Conservation (phyloP, 1,140 invertebrate genomes). For the Sogatella furcifera region DNA sequence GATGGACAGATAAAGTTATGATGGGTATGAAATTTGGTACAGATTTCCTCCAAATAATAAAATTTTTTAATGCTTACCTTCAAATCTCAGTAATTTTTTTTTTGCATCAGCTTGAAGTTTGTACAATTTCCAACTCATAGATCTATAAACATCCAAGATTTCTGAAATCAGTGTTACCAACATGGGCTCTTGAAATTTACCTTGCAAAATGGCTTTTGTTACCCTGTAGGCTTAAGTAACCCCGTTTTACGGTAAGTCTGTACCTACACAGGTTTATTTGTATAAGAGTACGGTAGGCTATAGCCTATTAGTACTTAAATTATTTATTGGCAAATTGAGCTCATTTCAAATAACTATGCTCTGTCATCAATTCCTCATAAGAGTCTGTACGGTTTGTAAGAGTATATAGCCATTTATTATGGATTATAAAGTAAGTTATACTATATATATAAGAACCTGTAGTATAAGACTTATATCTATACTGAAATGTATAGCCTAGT, state of each 20-base stretch:
- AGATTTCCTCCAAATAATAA: constrained; percentile 1
- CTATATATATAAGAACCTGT: too few species aligned
- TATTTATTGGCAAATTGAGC: too few species aligned
- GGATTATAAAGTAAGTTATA: too few species aligned
- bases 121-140: background rate
- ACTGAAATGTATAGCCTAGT: too few species aligned
- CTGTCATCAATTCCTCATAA: too few species aligned
- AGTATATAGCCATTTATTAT: too few species aligned
- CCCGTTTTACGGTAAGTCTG: background rate
- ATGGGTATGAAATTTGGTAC: background rate
- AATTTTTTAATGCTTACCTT: constrained; percentile 9
- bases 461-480: too few species aligned
- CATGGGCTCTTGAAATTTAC: constrained; percentile 2
- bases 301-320: too few species aligned
- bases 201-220: constrained; percentile 8
- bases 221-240: constrained; percentile 12
- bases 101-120: background rate
- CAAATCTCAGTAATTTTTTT: background rate
- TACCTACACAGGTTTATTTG: too few species aligned
- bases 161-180: constrained; percentile 7
- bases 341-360: too few species aligned
- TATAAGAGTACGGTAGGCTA: too few species aligned
- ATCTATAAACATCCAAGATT: background rate
- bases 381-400: too few species aligned
- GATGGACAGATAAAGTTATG: background rate